Conservation (phyloP, 2,113 vertebrate species). For the Semnornis frantzii region DNA sequence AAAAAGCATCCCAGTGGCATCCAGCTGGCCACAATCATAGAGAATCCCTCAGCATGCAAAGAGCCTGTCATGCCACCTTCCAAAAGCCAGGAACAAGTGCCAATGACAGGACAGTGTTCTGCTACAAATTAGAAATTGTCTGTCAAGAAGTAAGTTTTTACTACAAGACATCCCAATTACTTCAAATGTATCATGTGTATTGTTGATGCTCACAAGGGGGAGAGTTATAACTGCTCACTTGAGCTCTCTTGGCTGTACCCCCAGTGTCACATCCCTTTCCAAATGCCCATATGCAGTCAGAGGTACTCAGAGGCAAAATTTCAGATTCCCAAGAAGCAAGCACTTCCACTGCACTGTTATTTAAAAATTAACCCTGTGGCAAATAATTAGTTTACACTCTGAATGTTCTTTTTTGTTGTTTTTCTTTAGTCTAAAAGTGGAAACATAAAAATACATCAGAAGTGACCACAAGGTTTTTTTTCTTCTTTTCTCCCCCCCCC, state of each 20-base stretch:
- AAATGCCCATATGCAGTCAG: not conserved
- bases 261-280: not conserved
- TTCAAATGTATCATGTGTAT: not conserved
- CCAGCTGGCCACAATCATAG: slow-evolving; percentile 63
- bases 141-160: not conserved
- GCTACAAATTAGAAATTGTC: not conserved
- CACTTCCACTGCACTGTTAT: not conserved
- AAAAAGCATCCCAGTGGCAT: slow-evolving; percentile 43
- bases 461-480: not conserved
- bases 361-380: not conserved
- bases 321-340: not conserved
- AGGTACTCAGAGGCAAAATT: not conserved
- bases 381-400: not conserved
- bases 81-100: slow-evolving; percentile 56
- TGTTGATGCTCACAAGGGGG: rapidly evolving
- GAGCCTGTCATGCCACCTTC: slow-evolving; percentile 6
- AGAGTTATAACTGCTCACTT: rapidly evolving
- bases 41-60: slow-evolving; percentile 60
- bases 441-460: not conserved
- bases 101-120: not conserved
- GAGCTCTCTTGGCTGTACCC: not conserved
- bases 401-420: not conserved
- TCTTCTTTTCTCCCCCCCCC: too few relatives aligned
- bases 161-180: not conserved
- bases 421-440: not conserved